Base-by-base conservation (phyloP, 1,140 invertebrate species). In the Coboldia fuscipes region DNA sequence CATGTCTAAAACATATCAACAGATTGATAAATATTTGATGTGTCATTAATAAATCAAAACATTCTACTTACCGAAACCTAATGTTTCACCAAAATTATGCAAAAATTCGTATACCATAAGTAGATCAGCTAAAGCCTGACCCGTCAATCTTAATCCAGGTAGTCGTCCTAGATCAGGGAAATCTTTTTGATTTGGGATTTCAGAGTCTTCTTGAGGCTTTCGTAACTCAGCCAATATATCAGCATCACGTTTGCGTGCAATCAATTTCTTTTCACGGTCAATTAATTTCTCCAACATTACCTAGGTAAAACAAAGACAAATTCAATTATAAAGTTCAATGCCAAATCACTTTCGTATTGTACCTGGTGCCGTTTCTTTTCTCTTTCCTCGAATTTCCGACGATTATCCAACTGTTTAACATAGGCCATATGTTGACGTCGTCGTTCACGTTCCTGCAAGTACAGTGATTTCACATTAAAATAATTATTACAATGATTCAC, bases 31-130 rank as follows among this genome's bases (percentile, higher is more conserved):
- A 30, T 13, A 17, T 13, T 16, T 16, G 15, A 6, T 4, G 12
- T 16, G 4, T 16, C 3, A 30, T 24, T 24, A n/a, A 29, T 24
- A 15, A 39, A 37, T 35, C 17, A 36, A n/a, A n/a, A n/a, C 8
- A 30, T 32, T 5, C 34, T 4, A 50, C 65, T 69, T 52, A 83
- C 79, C 81, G 48, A 93, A 92, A 27, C 86, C 86, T 8, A 97
- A 60, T 1, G 85, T 86, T 55, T 88, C 80, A 17, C 84, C 85
- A 51, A 96, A 97, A 54, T 92, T 96, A 45, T 92, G 80, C 30
- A 93, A 62, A 54, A 97, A 97, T 60, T 97, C 89, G 48, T 83
- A 82, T 3, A 90, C 78, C 81, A 94, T 92, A 4, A 94, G 62
- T 23, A 81, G 63, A 57, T 94, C 85, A 2, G 83, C 76, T 60